Percentiles rank a stretch among this genome's conserved stretches.
These are phyloP conservation scores for Oenanthe melanoleuca DNA, from an alignment of 2,113 vertebrate genomes.

Conservation along the genomic window DNA sequence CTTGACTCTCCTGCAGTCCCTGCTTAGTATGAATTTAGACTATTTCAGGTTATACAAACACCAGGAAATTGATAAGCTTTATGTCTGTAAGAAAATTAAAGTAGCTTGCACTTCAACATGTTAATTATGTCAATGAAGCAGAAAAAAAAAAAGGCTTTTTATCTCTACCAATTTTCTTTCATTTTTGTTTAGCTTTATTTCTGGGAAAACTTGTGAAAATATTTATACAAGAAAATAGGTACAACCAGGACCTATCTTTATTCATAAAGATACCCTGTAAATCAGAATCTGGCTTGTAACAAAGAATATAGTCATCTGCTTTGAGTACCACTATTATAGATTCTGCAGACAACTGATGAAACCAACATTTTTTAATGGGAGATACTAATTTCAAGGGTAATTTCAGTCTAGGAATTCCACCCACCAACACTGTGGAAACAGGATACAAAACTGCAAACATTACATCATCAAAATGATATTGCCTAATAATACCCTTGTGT, in stretches of 20 bases:
- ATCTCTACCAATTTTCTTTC: not conserved
- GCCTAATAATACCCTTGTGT: not conserved
- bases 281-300: not conserved
- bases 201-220: not conserved
- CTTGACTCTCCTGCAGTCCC: not conserved
- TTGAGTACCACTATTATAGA: not conserved
- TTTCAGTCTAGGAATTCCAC: conserved; percentile 29
- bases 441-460: conserved; percentile 32
- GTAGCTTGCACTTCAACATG: not conserved
- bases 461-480: conserved; percentile 16
- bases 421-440: conserved; percentile 8
- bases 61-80: not conserved
- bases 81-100: not conserved
- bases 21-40: not conserved
- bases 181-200: not conserved
- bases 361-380: not conserved
- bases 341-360: not conserved
- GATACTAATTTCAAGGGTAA: conserved; percentile 5
- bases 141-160: not conserved
- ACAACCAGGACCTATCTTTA: not conserved
- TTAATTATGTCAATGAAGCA: not conserved
- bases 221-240: not conserved
- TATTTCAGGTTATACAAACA: not conserved
- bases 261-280: not conserved
- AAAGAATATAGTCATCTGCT: not conserved